These are phyloP conservation scores for Halisarca cf. caerulea DNA, from an alignment of 37 sponge, comb jelly and placozoan species.

Conservation along the genomic window DNA sequence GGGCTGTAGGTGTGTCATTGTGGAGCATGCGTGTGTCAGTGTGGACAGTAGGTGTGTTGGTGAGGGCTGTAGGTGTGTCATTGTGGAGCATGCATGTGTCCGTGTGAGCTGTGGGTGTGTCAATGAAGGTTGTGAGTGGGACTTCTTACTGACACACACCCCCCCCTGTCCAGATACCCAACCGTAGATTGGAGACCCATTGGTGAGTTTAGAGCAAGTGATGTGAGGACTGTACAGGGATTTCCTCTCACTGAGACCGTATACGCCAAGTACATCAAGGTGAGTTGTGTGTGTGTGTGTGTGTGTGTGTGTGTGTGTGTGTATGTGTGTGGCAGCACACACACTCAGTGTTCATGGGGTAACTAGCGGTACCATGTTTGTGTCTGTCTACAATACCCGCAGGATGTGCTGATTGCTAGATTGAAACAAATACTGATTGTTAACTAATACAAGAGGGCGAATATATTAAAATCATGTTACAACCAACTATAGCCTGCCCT, in stretches of 20 bases:
- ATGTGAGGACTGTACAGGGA: conserved; percentile 63
- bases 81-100: not conserved
- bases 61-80: too few relatives aligned
- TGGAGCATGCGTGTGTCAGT: too few relatives aligned
- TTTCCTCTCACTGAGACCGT: conserved; percentile 60
- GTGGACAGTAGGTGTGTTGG: too few relatives aligned
- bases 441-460: too few relatives aligned
- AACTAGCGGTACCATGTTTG: not conserved
- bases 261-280: conserved; percentile 81
- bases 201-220: conserved; percentile 55
- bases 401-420: too few relatives aligned
- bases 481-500: too few relatives aligned
- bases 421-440: too few relatives aligned
- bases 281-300: conserved; percentile 29
- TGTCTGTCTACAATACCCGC: too few relatives aligned
- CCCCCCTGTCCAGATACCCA: conserved; percentile 11
- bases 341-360: not conserved
- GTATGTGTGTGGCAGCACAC: not conserved
- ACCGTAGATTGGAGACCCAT: conserved; percentile 40
- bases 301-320: conserved; percentile 10
- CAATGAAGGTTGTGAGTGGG: not conserved
- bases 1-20: too few relatives aligned
- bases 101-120: not conserved
- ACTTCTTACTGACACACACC: not conserved
- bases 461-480: too few relatives aligned